Evolutionary conservation across 1,140 invertebrate genomes (phyloP).

Genomic region (Microplitis demolitor): DNA sequence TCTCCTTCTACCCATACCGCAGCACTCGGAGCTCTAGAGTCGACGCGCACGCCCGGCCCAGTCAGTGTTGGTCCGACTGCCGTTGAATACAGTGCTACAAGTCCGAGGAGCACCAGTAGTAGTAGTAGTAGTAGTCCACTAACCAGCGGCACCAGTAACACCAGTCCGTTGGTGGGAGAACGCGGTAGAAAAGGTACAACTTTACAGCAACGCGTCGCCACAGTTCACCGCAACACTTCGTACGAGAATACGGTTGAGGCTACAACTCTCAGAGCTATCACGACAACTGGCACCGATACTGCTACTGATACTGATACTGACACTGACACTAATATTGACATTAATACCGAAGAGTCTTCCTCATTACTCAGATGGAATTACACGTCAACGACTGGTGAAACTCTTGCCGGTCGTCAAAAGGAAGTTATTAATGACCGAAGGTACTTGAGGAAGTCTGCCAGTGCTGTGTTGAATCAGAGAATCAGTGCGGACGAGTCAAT

Average conservation of each 20-base stretch:
- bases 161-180: conserved; percentile 31
- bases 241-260: background rate
- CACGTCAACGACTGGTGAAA: background rate
- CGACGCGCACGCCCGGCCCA: conserved; percentile 48
- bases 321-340: background rate
- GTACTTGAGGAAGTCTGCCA: conserved; percentile 40
- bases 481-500: conserved; percentile 17
- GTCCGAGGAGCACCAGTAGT: no score
- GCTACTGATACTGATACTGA: background rate
- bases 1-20: conserved; percentile 42
- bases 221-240: conserved; percentile 29
- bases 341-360: conserved; percentile 11
- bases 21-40: conserved; percentile 42
- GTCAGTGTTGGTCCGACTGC: conserved; percentile 57
- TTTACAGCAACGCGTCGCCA: conserved; percentile 16
- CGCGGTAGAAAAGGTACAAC: conserved; percentile 32
- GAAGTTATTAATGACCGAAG: conserved; percentile 29
- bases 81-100: conserved; percentile 39
- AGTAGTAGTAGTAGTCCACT: no score
- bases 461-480: conserved; percentile 45
- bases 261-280: background rate
- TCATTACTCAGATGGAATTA: conserved; percentile 36
- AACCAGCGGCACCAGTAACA: background rate
- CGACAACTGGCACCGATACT: no score
- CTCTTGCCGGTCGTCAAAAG: background rate